phyloP scores from a whole-genome alignment of 1,140 invertebrate species.

The Formica selysi region DNA sequence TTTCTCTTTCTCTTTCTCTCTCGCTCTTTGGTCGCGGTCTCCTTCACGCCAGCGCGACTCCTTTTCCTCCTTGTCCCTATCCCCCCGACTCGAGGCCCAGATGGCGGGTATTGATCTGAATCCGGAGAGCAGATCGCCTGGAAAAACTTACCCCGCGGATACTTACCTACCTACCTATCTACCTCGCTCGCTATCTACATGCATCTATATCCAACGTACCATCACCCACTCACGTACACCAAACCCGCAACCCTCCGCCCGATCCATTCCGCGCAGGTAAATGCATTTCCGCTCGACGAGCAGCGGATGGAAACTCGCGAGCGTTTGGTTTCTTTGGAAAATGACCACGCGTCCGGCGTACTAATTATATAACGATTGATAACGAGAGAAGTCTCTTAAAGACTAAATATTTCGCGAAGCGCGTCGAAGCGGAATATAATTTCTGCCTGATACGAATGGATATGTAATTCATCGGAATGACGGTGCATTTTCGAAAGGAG shows the following conservation, averaged over 20 bases:
- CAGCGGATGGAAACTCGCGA: conserved; percentile 53
- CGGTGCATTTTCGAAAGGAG: not conserved
- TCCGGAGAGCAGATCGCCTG: conserved; percentile 84
- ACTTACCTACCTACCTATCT: conserved; percentile 71
- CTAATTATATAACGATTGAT: conserved; percentile 43
- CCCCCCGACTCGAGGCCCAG: conserved; percentile 78
- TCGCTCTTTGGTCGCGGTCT: conserved; percentile 62
- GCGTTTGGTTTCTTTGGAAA: conserved; percentile 45
- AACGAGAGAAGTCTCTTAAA: not conserved
- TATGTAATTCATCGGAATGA: conserved; percentile 10
- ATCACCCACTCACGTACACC: conserved; percentile 72
- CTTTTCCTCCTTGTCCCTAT: conserved; percentile 75
- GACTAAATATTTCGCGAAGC: not conserved
- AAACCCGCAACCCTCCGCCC: conserved; percentile 64
- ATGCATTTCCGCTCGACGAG: conserved; percentile 70
- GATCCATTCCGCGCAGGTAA: conserved; percentile 63
- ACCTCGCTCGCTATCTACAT: conserved; percentile 69
- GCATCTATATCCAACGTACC: conserved; percentile 67
- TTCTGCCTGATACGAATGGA: not conserved
- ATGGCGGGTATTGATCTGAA: conserved; percentile 86
- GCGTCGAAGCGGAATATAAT: not conserved
- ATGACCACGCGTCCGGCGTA: not conserved
- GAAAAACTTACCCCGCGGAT: conserved; percentile 82
- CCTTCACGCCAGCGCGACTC: conserved; percentile 53
- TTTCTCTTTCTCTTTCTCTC: no score